Evolutionary conservation across 92 coral and sea anemone genomes (phyloP).

Genomic region (Paramuricea clavata): DNA sequence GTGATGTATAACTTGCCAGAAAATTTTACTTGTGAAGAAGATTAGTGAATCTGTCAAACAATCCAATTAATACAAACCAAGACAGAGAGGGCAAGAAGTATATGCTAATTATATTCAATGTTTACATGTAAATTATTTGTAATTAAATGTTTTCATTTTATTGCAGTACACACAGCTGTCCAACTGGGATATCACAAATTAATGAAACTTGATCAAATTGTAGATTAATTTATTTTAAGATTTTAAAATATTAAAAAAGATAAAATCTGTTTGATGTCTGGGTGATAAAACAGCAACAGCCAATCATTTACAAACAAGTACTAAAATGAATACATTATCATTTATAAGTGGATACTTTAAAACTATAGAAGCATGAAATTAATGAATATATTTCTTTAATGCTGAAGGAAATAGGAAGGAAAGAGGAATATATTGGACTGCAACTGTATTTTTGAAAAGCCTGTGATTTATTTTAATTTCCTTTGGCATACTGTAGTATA

Average conservation of each 20-base stretch:
- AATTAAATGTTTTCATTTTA: not conserved
- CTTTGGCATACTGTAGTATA: too few species aligned
- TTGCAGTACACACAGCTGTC: not conserved
- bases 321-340: not conserved
- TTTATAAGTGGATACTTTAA: not conserved
- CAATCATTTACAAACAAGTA: constrained; percentile 3
- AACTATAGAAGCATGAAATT: not conserved
- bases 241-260: constrained; percentile 9
- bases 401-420: not conserved
- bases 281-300: not conserved
- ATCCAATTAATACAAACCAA: too few species aligned
- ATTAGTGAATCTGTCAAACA: too few species aligned
- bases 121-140: not conserved
- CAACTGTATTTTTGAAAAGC: not conserved
- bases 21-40: too few species aligned
- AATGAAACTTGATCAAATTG: not conserved
- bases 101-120: not conserved
- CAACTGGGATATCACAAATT: not conserved
- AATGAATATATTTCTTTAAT: not conserved
- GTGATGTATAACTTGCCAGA: too few species aligned
- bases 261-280: constrained; percentile 3
- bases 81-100: too few species aligned
- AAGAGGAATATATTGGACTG: not conserved
- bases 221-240: not conserved
- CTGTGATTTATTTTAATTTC: too few species aligned